Percentiles rank a stretch among this genome's conserved stretches.
These are phyloP conservation scores for Paramormyrops hopkinsi DNA, from an alignment of 2,797 vertebrate genomes.

Conservation along the genomic window DNA sequence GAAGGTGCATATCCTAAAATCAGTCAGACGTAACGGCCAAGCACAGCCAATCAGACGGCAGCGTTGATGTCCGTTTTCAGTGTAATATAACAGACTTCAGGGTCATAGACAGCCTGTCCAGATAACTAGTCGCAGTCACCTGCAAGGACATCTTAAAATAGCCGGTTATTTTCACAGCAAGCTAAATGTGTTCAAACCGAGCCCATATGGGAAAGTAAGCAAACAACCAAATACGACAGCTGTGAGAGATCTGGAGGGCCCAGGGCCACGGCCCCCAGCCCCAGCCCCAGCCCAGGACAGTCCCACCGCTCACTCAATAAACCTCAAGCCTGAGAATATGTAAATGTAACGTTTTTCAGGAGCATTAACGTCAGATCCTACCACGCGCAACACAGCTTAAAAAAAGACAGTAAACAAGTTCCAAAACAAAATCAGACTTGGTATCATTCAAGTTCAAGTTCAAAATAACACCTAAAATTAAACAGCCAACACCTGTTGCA, in stretches of 20 bases:
- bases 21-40: neutral
- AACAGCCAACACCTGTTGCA: neutral
- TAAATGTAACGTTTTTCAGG: neutral
- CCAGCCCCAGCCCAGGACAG: neutral
- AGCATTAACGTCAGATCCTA: neutral
- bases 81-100: neutral
- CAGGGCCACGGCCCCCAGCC: neutral
- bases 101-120: neutral
- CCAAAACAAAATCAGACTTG: neutral
- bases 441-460: neutral
- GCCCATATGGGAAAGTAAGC: neutral
- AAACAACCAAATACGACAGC: neutral
- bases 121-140: neutral
- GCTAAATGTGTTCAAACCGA: neutral
- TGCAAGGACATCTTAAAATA: neutral
- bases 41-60: neutral
- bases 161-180: neutral
- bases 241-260: neutral
- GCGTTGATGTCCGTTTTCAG: neutral
- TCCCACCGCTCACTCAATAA: neutral
- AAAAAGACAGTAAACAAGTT: neutral
- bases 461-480: neutral
- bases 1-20: neutral
- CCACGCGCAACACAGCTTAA: neutral
- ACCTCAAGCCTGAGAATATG: neutral